Evolutionary conservation across 2,888 invertebrate genomes (phyloP).

Genomic region (Coronaproctus castanopsis): DNA sequence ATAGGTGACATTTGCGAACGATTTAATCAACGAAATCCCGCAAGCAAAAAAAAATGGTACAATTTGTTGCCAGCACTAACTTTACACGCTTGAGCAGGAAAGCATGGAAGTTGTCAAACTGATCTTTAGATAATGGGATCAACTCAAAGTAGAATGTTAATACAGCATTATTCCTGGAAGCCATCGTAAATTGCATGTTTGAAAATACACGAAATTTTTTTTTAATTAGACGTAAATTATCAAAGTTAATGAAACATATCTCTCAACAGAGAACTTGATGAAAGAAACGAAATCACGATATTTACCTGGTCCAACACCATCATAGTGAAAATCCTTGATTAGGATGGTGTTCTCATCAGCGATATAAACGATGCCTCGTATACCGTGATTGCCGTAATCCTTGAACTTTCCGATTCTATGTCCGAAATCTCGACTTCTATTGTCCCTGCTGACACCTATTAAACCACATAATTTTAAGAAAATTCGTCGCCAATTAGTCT

Average conservation of each 20-base stretch:
- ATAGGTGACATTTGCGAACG: background rate
- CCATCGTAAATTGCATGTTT: background rate
- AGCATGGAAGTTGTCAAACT: background rate
- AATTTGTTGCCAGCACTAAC: background rate
- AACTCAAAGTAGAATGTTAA: background rate
- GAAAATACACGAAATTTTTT: background rate
- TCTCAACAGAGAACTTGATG: too few relatives aligned
- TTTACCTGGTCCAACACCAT: conserved; percentile 53
- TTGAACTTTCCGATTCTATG: background rate
- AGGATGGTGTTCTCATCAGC: conserved; percentile 75
- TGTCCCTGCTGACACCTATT: too few relatives aligned
- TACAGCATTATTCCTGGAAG: background rate
- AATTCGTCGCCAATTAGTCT: too few relatives aligned
- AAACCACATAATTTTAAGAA: too few relatives aligned
- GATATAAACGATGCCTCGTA: conserved; percentile 57
- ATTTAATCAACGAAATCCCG: background rate
- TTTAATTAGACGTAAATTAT: background rate
- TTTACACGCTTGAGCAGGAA: background rate
- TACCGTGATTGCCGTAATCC: background rate
- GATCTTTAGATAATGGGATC: background rate
- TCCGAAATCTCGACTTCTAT: background rate
- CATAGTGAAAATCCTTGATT: conserved; percentile 70
- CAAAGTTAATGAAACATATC: background rate
- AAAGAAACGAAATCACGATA: too few relatives aligned
- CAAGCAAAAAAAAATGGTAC: background rate